phyloP scores from a whole-genome alignment of 2,113 vertebrate species.

The Cyanoramphus novaezelandiae region DNA sequence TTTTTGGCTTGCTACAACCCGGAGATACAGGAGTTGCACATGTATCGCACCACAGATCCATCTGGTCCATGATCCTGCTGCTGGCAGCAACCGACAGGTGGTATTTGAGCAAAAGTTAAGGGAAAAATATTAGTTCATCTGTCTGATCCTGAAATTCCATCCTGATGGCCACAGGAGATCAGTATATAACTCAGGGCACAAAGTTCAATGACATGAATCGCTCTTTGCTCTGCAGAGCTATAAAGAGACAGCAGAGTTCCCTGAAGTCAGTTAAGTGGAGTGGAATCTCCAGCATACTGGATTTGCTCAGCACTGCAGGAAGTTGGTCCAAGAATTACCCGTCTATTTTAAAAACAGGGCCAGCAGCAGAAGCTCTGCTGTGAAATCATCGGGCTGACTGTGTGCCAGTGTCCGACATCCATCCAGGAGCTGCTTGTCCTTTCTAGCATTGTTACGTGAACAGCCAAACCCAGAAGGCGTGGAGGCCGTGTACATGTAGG shows the following conservation, averaged over 20 bases:
- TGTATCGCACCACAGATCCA: neutral
- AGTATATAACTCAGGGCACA: neutral
- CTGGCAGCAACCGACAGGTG: neutral
- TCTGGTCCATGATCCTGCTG: neutral
- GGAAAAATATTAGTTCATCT: neutral
- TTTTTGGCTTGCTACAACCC: neutral
- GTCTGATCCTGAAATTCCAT: constrained; percentile 30
- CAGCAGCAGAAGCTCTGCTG: neutral
- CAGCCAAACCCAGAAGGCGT: neutral
- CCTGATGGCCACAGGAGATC: neutral
- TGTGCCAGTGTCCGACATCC: neutral
- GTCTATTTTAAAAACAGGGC: neutral
- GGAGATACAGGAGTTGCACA: neutral
- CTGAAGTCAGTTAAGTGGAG: neutral
- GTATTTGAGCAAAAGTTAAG: neutral
- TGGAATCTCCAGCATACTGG: neutral
- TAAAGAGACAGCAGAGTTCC: constrained; percentile 10
- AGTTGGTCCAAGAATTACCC: neutral
- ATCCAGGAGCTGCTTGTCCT: neutral
- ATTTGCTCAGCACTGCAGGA: neutral
- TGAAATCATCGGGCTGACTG: neutral
- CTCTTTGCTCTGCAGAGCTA: neutral
- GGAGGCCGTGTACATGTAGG: neutral
- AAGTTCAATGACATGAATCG: neutral
- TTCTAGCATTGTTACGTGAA: neutral